Base-by-base conservation (phyloP, 2,888 invertebrate species). In the Brachylomia viminalis region DNA sequence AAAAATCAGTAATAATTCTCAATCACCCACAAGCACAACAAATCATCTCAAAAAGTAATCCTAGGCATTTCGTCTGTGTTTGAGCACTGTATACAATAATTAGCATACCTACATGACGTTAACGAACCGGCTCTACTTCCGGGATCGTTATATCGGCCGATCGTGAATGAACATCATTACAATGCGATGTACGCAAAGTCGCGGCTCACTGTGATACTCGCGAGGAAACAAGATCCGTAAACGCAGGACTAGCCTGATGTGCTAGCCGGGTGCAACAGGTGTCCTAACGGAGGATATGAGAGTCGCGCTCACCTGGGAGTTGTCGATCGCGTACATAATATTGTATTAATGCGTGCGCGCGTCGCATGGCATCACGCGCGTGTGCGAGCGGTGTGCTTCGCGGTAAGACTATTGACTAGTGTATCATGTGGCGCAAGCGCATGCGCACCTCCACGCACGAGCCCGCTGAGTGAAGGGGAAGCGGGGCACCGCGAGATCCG, bases 241-340 rank as follows among this genome's bases (percentile, higher is more conserved):
- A 85, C 69, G 86, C 86, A 84, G 86, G 84, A 84, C 79, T 80
- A 75, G 72, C 78, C 72, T 76, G 69, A 56, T 80, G 73, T 61
- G 58, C 62, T 66, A 77, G 59, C 64, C 84, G 78, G 75, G 75
- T 81, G 85, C 87, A 87, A 83, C 88, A 87, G 86, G 86, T 87
- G 91, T 87, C 80, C 79, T 87, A 85, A 85, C 87, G 87, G 82
- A 77, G 81, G 87, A 80, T 89, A 87, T 88, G 86, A 87, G 87
- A 86, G 82, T 91, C 94, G 93, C 94, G 94, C 95, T 96, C 96
- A 96, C 96, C 96, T 96, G 96, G 91, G 93, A 92, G 94, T 94
- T 95, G 93, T 95, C 96, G 90, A 95, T 94, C 92, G 95, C 95
- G 95, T 93, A 95, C 96, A 96, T 96, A 94, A 94, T 95, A 95